Evolutionary conservation across 2,888 invertebrate genomes (phyloP).

Genomic region (Augochlorella aurata): DNA sequence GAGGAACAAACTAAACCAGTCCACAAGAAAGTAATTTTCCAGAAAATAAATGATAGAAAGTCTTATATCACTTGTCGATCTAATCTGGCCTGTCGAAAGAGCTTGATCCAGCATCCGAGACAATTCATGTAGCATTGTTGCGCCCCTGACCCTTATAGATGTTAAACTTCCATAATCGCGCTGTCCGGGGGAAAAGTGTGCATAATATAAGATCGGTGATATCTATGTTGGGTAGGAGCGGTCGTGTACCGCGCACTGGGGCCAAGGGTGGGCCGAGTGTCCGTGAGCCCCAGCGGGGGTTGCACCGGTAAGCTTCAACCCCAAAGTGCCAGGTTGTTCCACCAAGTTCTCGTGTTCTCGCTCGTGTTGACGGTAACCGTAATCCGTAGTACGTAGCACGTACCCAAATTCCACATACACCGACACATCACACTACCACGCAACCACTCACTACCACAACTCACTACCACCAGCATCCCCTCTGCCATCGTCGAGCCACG

Average conservation of each 20-base stretch:
- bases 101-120: conserved; percentile 49
- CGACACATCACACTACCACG: conserved; percentile 30
- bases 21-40: no score
- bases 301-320: conserved; percentile 81
- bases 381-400: conserved; percentile 79
- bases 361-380: conserved; percentile 79
- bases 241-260: conserved; percentile 81
- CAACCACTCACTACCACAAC: not conserved
- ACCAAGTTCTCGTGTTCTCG: conserved; percentile 79
- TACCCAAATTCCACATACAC: conserved; percentile 70
- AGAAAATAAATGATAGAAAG: no score
- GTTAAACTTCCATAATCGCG: conserved; percentile 51
- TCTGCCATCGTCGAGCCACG: not conserved
- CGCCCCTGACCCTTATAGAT: conserved; percentile 38
- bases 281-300: conserved; percentile 81
- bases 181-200: conserved; percentile 53
- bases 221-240: conserved; percentile 81
- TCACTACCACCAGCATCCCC: not conserved
- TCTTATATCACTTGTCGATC: no score
- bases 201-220: conserved; percentile 75
- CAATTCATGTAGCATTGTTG: conserved; percentile 27
- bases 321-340: conserved; percentile 78
- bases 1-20: no score
- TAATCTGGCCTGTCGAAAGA: not conserved
- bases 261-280: conserved; percentile 81